Evolutionary conservation across 2,113 vertebrate genomes (phyloP).

Genomic region (Macquaria ambigua): DNA sequence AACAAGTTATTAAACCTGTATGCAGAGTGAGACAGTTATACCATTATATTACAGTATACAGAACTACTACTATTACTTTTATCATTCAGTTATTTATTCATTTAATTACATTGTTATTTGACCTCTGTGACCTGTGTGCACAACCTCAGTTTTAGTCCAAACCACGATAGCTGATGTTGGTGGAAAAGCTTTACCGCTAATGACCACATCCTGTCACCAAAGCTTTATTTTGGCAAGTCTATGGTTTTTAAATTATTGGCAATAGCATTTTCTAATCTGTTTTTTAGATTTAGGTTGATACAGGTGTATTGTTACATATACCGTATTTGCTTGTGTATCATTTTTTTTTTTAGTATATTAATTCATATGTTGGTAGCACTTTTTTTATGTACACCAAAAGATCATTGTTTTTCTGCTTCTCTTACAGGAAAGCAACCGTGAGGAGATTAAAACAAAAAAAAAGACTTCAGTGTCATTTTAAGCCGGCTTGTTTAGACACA

Average conservation of each 20-base stretch:
- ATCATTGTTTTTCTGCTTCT: not conserved
- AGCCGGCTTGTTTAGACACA: not conserved
- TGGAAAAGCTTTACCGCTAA: not conserved
- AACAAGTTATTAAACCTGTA: conserved; percentile 18
- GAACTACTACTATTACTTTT: not conserved
- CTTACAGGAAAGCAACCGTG: not conserved
- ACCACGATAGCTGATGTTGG: not conserved
- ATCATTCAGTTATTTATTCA: not conserved
- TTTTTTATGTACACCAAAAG: not conserved
- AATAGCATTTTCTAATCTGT: not conserved
- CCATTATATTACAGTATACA: not conserved
- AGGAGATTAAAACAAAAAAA: not conserved
- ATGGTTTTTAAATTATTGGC: too few relatives aligned
- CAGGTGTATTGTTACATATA: not conserved
- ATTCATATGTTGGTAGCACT: not conserved
- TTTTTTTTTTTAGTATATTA: not conserved
- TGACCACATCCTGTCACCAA: conserved; percentile 12
- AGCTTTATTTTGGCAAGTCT: not conserved
- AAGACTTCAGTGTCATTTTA: not conserved
- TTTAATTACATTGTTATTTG: not conserved
- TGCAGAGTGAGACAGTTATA: not conserved
- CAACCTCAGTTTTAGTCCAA: not conserved
- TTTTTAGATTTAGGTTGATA: not conserved
- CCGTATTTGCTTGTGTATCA: not conserved
- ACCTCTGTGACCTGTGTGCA: not conserved